A percentile compares a stretch with the other conserved stretches of the same genome.
These are phyloP conservation scores for Lagodon rhomboides DNA, from an alignment of 2,797 vertebrate genomes.

Conservation along the genomic window DNA sequence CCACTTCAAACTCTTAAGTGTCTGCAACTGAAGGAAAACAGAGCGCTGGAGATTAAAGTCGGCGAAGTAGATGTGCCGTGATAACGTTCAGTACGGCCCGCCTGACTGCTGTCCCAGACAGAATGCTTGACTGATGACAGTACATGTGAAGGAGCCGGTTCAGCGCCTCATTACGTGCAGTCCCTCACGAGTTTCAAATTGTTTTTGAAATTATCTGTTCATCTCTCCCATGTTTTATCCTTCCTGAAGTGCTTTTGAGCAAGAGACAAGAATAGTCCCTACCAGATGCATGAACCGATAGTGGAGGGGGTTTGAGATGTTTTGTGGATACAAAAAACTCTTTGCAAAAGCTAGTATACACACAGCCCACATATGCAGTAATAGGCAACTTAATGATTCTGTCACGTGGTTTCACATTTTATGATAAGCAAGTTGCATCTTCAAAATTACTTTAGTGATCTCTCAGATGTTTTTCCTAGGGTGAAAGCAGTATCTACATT, in stretches of 20 bases:
- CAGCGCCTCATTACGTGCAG: background rate
- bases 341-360: too few relatives aligned
- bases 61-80: slow-evolving; percentile 27
- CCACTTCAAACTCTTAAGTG: slow-evolving; percentile 64
- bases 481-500: slow-evolving; percentile 10
- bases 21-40: slow-evolving; percentile 53
- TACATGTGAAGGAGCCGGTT: background rate
- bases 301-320: too few relatives aligned
- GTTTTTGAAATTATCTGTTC: background rate
- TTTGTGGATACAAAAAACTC: too few relatives aligned
- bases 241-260: background rate
- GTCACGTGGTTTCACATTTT: too few relatives aligned
- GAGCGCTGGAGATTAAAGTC: slow-evolving; percentile 39
- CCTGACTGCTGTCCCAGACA: slow-evolving; percentile 18
- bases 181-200: background rate
- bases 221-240: background rate
- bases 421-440: too few relatives aligned
- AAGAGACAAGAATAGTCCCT: too few relatives aligned
- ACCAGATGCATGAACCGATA: too few relatives aligned
- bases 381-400: too few relatives aligned
- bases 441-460: background rate
- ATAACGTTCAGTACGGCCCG: slow-evolving; percentile 15
- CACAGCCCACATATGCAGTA: too few relatives aligned
- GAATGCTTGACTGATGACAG: slow-evolving; percentile 23
- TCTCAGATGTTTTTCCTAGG: slow-evolving; percentile 1